Evolutionary conservation across 2,113 vertebrate genomes (phyloP).

Genomic region (Bubo bubo): DNA sequence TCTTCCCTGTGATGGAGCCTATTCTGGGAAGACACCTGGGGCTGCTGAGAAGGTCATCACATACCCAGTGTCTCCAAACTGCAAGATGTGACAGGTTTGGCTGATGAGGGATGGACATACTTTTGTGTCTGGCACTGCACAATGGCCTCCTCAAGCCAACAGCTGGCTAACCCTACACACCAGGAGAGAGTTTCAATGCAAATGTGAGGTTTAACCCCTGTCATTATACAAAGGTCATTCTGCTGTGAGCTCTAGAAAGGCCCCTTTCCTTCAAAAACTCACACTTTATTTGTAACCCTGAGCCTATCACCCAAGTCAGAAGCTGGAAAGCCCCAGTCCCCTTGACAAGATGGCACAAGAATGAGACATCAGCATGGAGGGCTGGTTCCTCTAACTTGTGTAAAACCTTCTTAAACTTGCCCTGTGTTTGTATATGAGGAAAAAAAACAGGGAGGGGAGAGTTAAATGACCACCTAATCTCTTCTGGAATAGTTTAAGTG

Average conservation of each 20-base stretch:
- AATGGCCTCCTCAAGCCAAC: not conserved
- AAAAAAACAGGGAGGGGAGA: not conserved
- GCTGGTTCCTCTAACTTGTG: not conserved
- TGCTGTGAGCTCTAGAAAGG: not conserved
- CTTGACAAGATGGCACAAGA: not conserved
- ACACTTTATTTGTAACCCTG: not conserved
- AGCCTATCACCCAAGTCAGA: not conserved
- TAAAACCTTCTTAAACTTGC: not conserved
- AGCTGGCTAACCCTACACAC: not conserved
- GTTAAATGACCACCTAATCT: not conserved
- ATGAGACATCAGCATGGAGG: not conserved
- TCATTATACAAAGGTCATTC: not conserved
- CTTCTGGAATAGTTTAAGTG: not conserved
- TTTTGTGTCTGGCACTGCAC: not conserved
- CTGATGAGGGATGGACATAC: fast-evolving
- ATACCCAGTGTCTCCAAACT: not conserved
- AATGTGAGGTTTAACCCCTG: not conserved
- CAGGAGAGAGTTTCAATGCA: fast-evolving
- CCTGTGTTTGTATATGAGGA: not conserved
- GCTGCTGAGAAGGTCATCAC: not conserved
- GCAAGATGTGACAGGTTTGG: not conserved
- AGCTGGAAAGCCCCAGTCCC: not conserved
- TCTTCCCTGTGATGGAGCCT: not conserved
- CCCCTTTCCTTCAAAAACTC: not conserved
- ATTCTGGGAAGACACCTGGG: not conserved